Evolutionary conservation across 2,113 vertebrate species (phyloP).

Genomic region (Halichoeres trimaculatus): DNA sequence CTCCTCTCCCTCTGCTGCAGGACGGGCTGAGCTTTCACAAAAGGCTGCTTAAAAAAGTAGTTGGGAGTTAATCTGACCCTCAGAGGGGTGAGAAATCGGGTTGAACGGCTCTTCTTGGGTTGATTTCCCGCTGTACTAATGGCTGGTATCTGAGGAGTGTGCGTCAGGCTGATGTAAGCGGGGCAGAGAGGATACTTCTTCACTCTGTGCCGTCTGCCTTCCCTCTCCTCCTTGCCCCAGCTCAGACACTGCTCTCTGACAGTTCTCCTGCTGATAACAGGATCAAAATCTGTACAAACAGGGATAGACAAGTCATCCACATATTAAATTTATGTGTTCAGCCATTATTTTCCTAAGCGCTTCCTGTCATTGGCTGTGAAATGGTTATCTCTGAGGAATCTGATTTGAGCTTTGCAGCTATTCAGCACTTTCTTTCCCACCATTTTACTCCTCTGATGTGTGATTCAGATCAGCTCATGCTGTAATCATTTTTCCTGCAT

Average conservation of each 20-base stretch:
- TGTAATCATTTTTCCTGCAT: constrained; percentile 57
- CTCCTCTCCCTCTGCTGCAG: constrained; percentile 38
- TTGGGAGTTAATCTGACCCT: constrained; percentile 63
- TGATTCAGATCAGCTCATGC: constrained; percentile 46
- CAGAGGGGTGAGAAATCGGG: constrained; percentile 54
- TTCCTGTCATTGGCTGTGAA: constrained; percentile 64
- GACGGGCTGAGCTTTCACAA: constrained; percentile 50
- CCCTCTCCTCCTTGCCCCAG: background rate
- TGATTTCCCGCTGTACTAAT: constrained; percentile 48
- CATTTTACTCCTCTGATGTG: constrained; percentile 51
- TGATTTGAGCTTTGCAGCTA: constrained; percentile 60
- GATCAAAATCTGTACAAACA: constrained; percentile 59
- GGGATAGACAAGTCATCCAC: constrained; percentile 54
- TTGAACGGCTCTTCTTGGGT: constrained; percentile 58
- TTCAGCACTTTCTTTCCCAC: constrained; percentile 59
- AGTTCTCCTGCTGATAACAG: constrained; percentile 67
- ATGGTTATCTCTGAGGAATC: constrained; percentile 62
- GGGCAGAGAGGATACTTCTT: constrained; percentile 30
- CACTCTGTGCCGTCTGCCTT: constrained; percentile 14
- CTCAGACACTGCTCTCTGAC: constrained; percentile 70
- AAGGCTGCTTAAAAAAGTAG: constrained; percentile 64
- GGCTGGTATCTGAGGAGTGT: constrained; percentile 55
- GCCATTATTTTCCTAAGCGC: constrained; percentile 33
- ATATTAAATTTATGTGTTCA: constrained; percentile 63
- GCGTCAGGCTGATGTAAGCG: constrained; percentile 52